Conservation (phyloP, 2,888 invertebrate genomes). For the Agapostemon virescens region DNA sequence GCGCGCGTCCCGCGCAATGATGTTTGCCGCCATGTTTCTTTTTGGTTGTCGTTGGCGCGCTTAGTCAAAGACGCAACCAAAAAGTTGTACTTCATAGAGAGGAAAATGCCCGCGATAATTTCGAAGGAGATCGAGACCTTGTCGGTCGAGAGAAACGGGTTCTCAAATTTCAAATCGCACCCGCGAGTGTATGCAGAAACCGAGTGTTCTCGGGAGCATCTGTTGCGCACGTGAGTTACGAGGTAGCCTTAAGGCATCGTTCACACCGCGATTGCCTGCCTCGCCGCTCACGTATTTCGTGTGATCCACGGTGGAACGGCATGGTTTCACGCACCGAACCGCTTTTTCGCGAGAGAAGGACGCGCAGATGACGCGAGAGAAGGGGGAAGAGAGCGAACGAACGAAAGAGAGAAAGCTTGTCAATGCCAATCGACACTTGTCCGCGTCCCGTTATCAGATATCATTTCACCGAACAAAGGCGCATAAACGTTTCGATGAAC, state of each 20-base stretch:
- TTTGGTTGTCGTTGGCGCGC: not conserved
- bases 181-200: conserved; percentile 24
- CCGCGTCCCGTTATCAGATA: not conserved
- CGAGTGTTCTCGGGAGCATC: conserved; percentile 67
- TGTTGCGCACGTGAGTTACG: conserved; percentile 74
- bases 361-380: no score
- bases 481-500: not conserved
- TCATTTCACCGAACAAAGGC: not conserved
- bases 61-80: not conserved
- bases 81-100: no score
- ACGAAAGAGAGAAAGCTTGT: not conserved
- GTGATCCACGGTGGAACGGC: not conserved
- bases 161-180: conserved; percentile 57
- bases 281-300: not conserved
- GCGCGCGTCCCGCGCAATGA: not conserved
- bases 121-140: not conserved
- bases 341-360: not conserved
- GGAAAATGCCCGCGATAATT: no score
- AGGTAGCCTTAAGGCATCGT: conserved; percentile 56
- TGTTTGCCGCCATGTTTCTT: not conserved
- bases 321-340: not conserved
- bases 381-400: not conserved
- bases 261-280: conserved; percentile 48
- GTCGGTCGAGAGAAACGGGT: not conserved
- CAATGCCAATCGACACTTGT: not conserved